Evolutionary conservation across 2,797 vertebrate species (phyloP).

Genomic region (Delichon dasypus): DNA sequence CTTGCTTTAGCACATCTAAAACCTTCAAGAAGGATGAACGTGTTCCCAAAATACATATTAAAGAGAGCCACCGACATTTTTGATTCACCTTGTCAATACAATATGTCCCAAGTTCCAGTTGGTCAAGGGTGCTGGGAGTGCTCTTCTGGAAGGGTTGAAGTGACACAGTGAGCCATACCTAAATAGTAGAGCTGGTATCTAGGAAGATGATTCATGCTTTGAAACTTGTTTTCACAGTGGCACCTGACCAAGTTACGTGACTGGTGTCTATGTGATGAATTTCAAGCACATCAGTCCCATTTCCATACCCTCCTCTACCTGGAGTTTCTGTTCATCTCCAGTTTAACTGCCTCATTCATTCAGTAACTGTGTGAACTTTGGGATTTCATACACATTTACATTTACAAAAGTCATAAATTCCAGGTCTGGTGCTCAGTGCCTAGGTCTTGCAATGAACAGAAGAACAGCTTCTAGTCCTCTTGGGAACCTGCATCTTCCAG

Average conservation of each 20-base stretch:
- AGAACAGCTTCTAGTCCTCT: background rate
- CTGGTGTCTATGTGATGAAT: background rate
- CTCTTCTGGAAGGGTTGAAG: background rate
- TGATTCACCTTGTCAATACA: background rate
- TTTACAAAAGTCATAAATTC: background rate
- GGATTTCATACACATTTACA: background rate
- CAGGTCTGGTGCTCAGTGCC: background rate
- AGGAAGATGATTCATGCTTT: background rate
- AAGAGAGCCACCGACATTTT: background rate
- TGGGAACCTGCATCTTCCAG: background rate
- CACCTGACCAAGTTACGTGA: background rate
- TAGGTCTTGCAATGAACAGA: background rate
- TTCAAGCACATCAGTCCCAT: background rate
- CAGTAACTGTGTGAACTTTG: background rate
- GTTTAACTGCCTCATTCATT: background rate
- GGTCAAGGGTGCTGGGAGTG: background rate
- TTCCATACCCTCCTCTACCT: background rate
- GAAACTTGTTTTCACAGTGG: background rate
- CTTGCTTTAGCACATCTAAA: background rate
- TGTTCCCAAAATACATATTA: background rate
- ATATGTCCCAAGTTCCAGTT: background rate
- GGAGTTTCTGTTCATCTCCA: background rate
- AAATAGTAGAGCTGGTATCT: background rate
- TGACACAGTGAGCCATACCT: background rate
- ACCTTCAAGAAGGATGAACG: background rate